Conservation (phyloP, 2,797 vertebrate genomes). For the Acrossocheilus wenchowensis region DNA sequence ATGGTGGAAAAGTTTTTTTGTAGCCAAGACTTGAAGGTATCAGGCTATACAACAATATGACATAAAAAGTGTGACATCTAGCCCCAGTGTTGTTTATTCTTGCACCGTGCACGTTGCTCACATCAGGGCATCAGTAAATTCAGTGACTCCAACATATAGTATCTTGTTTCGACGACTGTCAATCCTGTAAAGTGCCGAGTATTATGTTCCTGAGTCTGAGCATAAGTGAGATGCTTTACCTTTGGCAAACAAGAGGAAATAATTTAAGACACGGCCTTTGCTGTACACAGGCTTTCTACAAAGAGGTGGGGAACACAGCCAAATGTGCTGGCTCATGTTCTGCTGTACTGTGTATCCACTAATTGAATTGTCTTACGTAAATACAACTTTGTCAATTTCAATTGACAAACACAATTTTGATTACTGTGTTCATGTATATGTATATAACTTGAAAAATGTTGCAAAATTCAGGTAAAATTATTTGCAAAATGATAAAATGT, state of each 20-base stretch:
- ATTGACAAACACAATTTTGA: not conserved
- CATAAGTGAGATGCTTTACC: slow-evolving; percentile 28
- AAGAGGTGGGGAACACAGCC: not conserved
- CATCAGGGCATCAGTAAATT: not conserved
- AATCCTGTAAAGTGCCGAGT: slow-evolving; percentile 32
- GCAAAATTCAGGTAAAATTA: not conserved
- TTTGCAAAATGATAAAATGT: not conserved
- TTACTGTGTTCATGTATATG: not conserved
- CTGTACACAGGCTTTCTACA: slow-evolving; percentile 2
- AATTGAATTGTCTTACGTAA: not conserved
- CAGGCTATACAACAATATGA: not conserved
- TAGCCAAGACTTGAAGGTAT: not conserved
- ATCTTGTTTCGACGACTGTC: slow-evolving; percentile 42
- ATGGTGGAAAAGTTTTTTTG: not conserved
- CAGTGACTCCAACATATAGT: slow-evolving; percentile 7
- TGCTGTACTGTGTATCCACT: not conserved
- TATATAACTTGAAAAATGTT: not conserved
- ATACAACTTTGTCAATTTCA: not conserved
- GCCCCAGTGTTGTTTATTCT: not conserved
- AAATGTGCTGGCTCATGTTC: not conserved
- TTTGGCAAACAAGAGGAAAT: slow-evolving; percentile 7
- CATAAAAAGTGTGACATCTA: not conserved
- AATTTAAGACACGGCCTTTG: slow-evolving; percentile 41
- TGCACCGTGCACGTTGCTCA: not conserved
- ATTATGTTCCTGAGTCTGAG: slow-evolving; percentile 40